Base-by-base conservation (phyloP, 2,888 invertebrate genomes). In the Encarsia formosa region DNA sequence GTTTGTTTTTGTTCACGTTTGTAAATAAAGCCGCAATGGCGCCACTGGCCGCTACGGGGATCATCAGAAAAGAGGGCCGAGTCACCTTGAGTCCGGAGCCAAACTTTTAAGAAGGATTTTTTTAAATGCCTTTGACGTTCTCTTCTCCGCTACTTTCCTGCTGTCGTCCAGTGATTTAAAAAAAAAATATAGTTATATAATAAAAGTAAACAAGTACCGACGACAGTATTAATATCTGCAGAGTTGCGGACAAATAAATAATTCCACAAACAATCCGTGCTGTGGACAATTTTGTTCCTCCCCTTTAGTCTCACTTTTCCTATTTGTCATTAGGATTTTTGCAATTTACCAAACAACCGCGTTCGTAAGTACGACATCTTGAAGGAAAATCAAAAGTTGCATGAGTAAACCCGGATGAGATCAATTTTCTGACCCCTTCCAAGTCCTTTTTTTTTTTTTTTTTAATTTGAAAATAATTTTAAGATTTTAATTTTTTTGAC, bases 11-110 rank as follows among this genome's bases (percentile, higher is more conserved):
- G 49, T 56, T 52, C n/a, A n/a, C n/a, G n/a, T n/a, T 49, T 45
- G 52, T 45, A 23, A 18, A 16, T n/a, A 37, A 53, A 56, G 56
- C 52, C 52, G 57, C 65, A 9, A 24, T 23, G 66, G 73, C 71
- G 66, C 71, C 73, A 63, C 71, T 73, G 65, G 73, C 73, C 65
- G 73, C 73, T 60, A 72, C 73, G 61, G 73, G 73, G 60, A 66
- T 70, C 67, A 73, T 73, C 73, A 64, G 73, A 65, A 73, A 73
- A 68, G 66, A 68, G 63, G 65, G 64, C 64, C 66, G 64, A 63
- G 61, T 69, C 67, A 64, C 61, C 65, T 63, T 66, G 65, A 65
- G 67, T 61, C 64, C 53, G 56, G 66, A 63, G 57, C 61, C 59
- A 63, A 63, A 64, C 64, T 60, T 59, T 57, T 52, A 47, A 66